Base-by-base conservation (phyloP, 2,797 vertebrate species). In the Micromesistius poutassou region DNA sequence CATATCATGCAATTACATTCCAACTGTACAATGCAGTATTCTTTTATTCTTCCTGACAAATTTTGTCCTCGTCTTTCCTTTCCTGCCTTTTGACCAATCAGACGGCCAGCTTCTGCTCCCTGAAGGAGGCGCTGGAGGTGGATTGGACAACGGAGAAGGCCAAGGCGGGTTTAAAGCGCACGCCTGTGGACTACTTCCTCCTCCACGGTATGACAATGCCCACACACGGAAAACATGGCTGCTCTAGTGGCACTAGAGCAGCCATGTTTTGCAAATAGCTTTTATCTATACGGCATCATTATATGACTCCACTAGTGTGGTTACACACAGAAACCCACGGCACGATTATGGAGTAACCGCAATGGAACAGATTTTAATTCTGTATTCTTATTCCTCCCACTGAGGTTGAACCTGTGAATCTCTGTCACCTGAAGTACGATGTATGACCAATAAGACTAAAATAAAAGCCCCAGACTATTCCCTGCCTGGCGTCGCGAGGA, bases 121-220 rank as follows among this genome's bases (percentile, higher is more conserved):
- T 98, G 74, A 96, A 96, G 87, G 96, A 96, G 13, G 96, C 97
- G 0, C 90, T 98, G 86, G 94, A 94, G 74, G 91, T 97, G 0
- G 94, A 96, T 80, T 98, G 97, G 97, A 95, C 92, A 0, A 93
- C 83, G 0, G 95, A 98, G 72, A 96, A 96, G 84, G 94, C 94
- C 1, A 94, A 94, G 85, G 90, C 90, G 0, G 77, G 87, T 0
- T 85, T 96, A 74, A 97, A 96, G 87, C 92, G 93, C 14, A 96
- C 94, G 0, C 86, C 97, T 0, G 77, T 94, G 0, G 97, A 97
- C 82, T 98, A 96, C 89, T 98, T 98, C 87, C 92, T 98, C 42
- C 90, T 98, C 10, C 97, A 96, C 85, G 97, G 97, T 98, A 90
- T 14, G 42, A 36, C 5, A 35, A 16, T 6, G 8, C 31, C 33